Evolutionary conservation across 2,888 invertebrate genomes (phyloP).

Genomic region (Allacma fusca): DNA sequence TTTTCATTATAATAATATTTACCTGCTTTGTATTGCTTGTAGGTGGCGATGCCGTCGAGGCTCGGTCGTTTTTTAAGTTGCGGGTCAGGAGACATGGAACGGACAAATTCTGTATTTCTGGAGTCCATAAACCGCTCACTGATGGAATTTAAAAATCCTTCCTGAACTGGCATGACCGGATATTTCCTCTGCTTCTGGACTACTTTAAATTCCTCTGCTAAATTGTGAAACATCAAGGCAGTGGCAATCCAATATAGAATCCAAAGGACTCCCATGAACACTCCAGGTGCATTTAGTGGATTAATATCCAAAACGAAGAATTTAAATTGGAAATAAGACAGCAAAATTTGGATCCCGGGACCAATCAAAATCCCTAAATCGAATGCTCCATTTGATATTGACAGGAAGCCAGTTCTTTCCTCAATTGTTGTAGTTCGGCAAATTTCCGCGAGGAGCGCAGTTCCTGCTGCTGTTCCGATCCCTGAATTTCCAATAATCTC

Average conservation of each 20-base stretch:
- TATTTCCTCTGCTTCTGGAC: neutral
- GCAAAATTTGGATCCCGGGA: slow-evolving; percentile 65
- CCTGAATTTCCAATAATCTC: neutral
- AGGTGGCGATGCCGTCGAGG: neutral
- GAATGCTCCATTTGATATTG: slow-evolving; percentile 64
- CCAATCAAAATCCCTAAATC: slow-evolving; percentile 65
- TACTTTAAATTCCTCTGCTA: slow-evolving; percentile 49
- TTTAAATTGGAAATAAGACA: slow-evolving; percentile 50
- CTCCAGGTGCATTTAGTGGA: slow-evolving; percentile 65
- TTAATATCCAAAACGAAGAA: slow-evolving; percentile 63
- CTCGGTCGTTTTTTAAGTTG: neutral
- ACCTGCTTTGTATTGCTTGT: slow-evolving; percentile 1
- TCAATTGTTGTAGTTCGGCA: slow-evolving; percentile 63
- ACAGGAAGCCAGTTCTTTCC: slow-evolving; percentile 64
- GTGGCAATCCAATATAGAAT: slow-evolving; percentile 53
- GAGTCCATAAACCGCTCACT: neutral
- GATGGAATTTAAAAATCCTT: neutral
- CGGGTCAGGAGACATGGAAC: neutral
- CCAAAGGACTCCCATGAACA: slow-evolving; percentile 66
- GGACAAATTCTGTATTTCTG: neutral
- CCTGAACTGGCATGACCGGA: neutral
- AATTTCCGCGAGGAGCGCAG: slow-evolving; percentile 65
- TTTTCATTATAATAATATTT: neutral
- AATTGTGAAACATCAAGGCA: slow-evolving; percentile 52
- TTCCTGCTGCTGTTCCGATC: slow-evolving; percentile 50